Conservation (phyloP, 2,113 vertebrate species). For the Corapipo altera region DNA sequence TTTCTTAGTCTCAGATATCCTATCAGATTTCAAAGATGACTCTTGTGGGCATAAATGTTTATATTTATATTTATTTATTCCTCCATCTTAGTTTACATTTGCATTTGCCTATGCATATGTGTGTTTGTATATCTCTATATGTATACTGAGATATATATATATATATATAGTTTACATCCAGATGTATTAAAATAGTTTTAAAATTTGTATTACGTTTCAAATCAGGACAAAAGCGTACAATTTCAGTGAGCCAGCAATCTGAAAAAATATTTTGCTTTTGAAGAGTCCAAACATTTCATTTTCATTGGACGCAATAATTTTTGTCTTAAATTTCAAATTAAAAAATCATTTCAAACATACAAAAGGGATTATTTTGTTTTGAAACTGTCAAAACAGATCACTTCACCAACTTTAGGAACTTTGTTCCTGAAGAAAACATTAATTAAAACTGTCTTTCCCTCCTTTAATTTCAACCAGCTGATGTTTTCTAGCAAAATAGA, state of each 20-base stretch:
- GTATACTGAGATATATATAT: neutral
- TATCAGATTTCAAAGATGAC: neutral
- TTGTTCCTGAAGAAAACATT: slow-evolving; percentile 1
- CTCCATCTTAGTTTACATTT: neutral
- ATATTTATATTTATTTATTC: neutral
- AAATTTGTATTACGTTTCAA: neutral
- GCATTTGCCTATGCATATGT: neutral
- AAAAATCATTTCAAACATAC: neutral
- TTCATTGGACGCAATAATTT: neutral
- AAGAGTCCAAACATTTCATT: slow-evolving; percentile 7
- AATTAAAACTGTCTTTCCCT: slow-evolving; percentile 17
- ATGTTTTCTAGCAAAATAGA: slow-evolving; percentile 23
- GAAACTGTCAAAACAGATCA: neutral
- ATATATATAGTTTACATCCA: neutral
- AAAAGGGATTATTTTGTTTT: neutral
- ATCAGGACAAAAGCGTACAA: neutral
- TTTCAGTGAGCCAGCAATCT: neutral
- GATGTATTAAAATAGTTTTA: neutral
- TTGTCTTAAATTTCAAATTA: slow-evolving; percentile 25
- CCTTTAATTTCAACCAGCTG: neutral
- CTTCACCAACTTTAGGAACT: neutral
- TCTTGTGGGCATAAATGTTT: neutral
- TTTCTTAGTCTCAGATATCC: neutral
- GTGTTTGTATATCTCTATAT: neutral
- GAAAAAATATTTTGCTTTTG: neutral